A percentile compares a stretch with the other conserved stretches of the same genome.
phyloP scores from a whole-genome alignment of 2,888 invertebrate species.

The Cactoblastis cactorum region DNA sequence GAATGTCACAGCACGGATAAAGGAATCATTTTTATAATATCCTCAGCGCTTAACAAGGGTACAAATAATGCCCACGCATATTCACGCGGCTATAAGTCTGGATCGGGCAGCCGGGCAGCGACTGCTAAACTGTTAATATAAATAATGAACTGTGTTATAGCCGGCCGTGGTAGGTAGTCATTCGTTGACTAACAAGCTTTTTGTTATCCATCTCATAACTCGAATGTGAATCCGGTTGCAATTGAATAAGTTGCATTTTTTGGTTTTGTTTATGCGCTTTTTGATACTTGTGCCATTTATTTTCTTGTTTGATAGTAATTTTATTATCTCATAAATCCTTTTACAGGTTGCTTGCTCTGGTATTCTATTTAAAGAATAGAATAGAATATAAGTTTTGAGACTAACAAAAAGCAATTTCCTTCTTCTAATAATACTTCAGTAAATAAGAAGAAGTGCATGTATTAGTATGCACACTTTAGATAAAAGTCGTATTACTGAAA shows the following conservation, averaged over 20 bases:
- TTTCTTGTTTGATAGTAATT: no score
- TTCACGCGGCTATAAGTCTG: constrained; percentile 75
- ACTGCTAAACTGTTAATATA: constrained; percentile 79
- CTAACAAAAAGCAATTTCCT: no score
- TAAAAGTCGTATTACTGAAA: no score
- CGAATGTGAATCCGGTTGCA: constrained; percentile 26
- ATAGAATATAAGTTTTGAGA: no score
- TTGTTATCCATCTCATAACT: constrained; percentile 56
- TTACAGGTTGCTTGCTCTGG: no score
- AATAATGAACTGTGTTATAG: constrained; percentile 78
- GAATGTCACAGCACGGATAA: constrained; percentile 77
- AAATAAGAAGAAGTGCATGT: no score
- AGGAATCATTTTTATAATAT: constrained; percentile 80
- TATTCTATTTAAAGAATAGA: no score
- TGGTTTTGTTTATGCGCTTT: constrained; percentile 23
- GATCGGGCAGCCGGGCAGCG: constrained; percentile 65
- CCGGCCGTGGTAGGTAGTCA: constrained; percentile 64
- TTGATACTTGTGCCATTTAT: not conserved
- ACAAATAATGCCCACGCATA: constrained; percentile 78
- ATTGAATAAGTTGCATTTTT: constrained; percentile 26
- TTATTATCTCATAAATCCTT: no score
- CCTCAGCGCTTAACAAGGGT: constrained; percentile 77
- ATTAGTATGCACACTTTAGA: no score
- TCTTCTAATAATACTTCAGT: no score
- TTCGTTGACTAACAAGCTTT: constrained; percentile 70